These are phyloP conservation scores for Mastomys natalensis DNA, from an alignment of 2,113 vertebrate species.

Conservation along the genomic window DNA sequence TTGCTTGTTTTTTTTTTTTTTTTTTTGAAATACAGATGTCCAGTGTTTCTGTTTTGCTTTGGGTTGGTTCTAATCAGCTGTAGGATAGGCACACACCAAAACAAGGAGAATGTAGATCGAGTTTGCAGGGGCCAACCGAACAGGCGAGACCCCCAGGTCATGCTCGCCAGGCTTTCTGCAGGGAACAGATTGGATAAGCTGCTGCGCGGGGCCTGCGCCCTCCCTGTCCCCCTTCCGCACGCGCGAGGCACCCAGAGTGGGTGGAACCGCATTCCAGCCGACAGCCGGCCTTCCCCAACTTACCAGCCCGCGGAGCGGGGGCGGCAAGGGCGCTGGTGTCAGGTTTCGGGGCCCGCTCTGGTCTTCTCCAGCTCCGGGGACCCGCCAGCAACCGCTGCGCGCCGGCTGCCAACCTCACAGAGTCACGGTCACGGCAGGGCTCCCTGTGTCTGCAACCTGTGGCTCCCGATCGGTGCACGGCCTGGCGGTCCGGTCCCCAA, in stretches of 20 bases:
- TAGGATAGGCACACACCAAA: background rate
- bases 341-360: background rate
- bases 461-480: background rate
- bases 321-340: slow-evolving; percentile 40
- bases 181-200: background rate
- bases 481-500: background rate
- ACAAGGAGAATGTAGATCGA: background rate
- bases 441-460: slow-evolving; percentile 28
- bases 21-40: background rate
- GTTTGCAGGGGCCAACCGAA: background rate
- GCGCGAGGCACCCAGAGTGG: background rate
- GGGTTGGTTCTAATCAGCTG: slow-evolving; percentile 38
- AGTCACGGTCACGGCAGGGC: background rate
- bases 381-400: background rate
- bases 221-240: background rate
- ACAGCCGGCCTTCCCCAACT: slow-evolving; percentile 56
- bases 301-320: slow-evolving; percentile 67
- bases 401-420: background rate
- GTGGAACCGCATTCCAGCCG: background rate
- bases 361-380: background rate
- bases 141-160: accelerated
- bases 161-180: accelerated
- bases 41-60: background rate
- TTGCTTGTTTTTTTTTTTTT: background rate
- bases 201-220: background rate